phyloP scores from a whole-genome alignment of 2,797 vertebrate genomes.

The Onychomys arenicola region DNA sequence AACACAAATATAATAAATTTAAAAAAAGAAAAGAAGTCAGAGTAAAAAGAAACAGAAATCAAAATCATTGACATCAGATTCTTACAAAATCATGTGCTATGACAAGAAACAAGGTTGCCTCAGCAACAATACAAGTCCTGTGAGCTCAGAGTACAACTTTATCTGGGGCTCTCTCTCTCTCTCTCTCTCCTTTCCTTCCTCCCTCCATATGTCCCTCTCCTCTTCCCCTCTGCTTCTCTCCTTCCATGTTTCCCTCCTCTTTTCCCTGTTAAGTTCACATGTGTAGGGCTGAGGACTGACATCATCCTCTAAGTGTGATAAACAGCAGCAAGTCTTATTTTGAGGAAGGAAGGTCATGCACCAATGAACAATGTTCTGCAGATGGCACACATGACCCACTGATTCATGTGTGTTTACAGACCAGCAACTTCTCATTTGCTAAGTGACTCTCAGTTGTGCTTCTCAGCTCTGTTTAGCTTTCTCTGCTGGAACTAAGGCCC shows the following conservation, averaged over 20 bases:
- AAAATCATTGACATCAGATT: not conserved
- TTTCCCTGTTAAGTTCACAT: not conserved
- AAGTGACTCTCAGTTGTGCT: constrained; percentile 42
- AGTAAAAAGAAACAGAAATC: not conserved
- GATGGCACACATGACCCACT: not conserved
- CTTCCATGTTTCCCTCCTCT: not conserved
- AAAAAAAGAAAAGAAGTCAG: not conserved
- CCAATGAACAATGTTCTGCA: constrained; percentile 14
- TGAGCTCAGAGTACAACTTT: not conserved
- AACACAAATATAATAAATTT: too few species aligned
- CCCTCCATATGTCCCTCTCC: not conserved
- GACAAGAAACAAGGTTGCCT: not conserved
- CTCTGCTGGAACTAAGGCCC: constrained; percentile 42
- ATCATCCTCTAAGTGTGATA: not conserved
- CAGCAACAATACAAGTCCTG: not conserved
- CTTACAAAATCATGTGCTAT: not conserved
- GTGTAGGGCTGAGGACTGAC: not conserved
- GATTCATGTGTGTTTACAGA: constrained; percentile 9
- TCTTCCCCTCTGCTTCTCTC: not conserved
- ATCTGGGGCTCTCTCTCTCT: too few species aligned
- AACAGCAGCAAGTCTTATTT: not conserved
- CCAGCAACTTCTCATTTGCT: not conserved
- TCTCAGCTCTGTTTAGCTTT: constrained; percentile 25
- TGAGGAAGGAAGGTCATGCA: not conserved
- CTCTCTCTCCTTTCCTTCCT: too few species aligned